Evolutionary conservation across 2,797 vertebrate species (phyloP), one percentile per base, ranked within the genome.

Genomic region (Characodon lateralis): DNA sequence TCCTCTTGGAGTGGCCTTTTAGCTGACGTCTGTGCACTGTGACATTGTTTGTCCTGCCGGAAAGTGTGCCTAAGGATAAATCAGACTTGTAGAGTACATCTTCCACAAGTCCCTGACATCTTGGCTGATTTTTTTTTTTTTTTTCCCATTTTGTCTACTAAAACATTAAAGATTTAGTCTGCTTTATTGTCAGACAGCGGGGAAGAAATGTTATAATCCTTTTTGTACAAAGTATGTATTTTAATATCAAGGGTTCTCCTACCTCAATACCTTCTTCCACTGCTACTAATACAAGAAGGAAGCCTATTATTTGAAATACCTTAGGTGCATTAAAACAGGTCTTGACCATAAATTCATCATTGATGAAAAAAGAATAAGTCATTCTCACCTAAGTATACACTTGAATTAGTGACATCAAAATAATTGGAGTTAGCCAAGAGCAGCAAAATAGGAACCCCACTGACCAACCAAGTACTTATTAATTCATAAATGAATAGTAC

Each of bases 401-500:
- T 50, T 18, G 58, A 61, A 55, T 80, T 58, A 72, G 28, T 24
- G 46, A 24, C n/a, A 10, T 26, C 0, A n/a, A 43, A 63, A 35
- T 43, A 65, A 26, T 26, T 73, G 6, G n/a, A 55, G 26, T 31
- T 55, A 71, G 56, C 59, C 3, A 3, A 66, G 71, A 56, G 59
- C 46, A 69, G 70, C 26, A 58, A 20, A 46, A 56, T 31, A 35
- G 53, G 6, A 28, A 69, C 56, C 68, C n/a, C 41, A 18, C 24
- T 28, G 58, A 74, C 61, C 39, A 71, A 18, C 50, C 10, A 81
- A 81, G 41, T 28, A 46, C 41, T 75, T 35, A 70, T 74, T 84
- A 78, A 51, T 24, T 56, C 46, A 12, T 69, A 70, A 78, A 77
- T n/a, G 85, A 71, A 65, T 68, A 55, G 73, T 41, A 69, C 69